Evolutionary conservation across 2,888 invertebrate species (phyloP), one percentile per base, ranked within the genome.

Genomic region (Prosapia bicincta): DNA sequence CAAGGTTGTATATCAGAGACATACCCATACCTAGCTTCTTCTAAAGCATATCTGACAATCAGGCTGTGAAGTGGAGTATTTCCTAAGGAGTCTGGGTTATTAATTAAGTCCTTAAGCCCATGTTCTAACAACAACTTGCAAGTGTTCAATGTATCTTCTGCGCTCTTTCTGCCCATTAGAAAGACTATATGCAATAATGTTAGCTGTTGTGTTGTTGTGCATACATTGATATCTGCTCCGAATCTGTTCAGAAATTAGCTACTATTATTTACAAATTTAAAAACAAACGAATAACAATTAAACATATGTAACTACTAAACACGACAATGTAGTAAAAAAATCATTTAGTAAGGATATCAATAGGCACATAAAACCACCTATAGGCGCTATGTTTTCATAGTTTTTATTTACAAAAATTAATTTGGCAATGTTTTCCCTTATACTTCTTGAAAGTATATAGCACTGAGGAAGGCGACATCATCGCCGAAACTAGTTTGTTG

Each of bases 51-150:
- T 26, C 85, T 82, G 69, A 86, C 86, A 67, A 88, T 86, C 74
- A 88, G 84, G n/a, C 86, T 91, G 84, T 93, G 92, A 13, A 93
- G 84, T 0, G 92, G 91, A 0, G 93, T 93, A 83, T 93, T 92
- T 0, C 92, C 92, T 72, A 92, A 85, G 43, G 89, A 90, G 82
- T 93, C 93, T 0, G 91, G 90, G 71, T 89, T 89, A 83, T 93
- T 93, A 68, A 93, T 90, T 73, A 92, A 85, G 81, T 92, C 91
- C 82, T 90, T 90, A 79, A 93, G 90, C 0, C 93, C 93, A 75
- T 91, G 90, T 80, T 92, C 92, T 69, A 93, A 84, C 68, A 93
- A 85, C 74, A 92, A 87, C 78, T 91, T 88, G 72, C 92, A 88
- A 0, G 91, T 91, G 72, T 89, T 89, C 78, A 91, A 85, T 0